These are phyloP conservation scores for Actinostola sp. DNA, from an alignment of 92 coral and sea anemone species.

Conservation along the genomic window DNA sequence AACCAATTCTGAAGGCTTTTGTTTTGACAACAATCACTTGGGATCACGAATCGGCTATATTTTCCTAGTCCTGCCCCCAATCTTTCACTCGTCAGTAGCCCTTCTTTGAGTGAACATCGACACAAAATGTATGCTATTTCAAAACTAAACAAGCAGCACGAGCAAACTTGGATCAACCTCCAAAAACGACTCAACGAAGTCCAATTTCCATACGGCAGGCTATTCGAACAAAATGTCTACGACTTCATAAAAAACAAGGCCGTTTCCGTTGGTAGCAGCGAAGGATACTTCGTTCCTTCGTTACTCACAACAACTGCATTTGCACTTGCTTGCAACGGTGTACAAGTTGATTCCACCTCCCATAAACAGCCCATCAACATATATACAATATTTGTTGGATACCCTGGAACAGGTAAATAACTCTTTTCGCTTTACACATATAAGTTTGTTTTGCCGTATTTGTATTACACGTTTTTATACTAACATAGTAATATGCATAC, in stretches of 20 bases:
- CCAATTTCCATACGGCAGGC: constrained; percentile 29
- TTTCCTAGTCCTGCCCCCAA: too few species aligned
- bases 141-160: constrained; percentile 50
- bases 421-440: neutral
- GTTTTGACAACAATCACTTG: too few species aligned
- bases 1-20: too few species aligned
- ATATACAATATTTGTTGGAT: constrained; percentile 34
- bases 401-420: constrained; percentile 48
- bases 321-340: neutral
- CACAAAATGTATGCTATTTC: constrained; percentile 42
- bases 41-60: too few species aligned
- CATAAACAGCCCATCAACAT: constrained; percentile 46
- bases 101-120: too few species aligned
- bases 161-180: constrained; percentile 55
- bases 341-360: constrained; percentile 7
- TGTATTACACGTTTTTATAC: neutral
- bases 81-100: too few species aligned
- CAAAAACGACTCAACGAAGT: constrained; percentile 43
- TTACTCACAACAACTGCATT: constrained; percentile 25
- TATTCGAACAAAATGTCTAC: constrained; percentile 23
- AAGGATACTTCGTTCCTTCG: constrained; percentile 45
- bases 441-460: too few species aligned
- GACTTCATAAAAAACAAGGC: constrained; percentile 34
- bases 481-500: neutral
- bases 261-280: constrained; percentile 36